Evolutionary conservation across 2,113 vertebrate species (phyloP).

Genomic region (Romanogobio albipinnatus): DNA sequence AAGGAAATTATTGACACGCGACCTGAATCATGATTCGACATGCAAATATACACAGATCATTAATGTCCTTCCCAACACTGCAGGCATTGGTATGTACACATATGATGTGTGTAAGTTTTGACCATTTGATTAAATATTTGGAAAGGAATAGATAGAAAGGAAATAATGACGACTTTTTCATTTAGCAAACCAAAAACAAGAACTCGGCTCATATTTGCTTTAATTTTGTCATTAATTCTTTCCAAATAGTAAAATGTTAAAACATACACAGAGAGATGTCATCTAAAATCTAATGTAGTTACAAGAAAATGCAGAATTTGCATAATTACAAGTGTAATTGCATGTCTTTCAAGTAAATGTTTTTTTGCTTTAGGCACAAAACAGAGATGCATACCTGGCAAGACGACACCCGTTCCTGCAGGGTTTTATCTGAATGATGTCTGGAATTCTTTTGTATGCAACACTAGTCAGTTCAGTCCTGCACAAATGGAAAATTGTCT

Average conservation of each 20-base stretch:
- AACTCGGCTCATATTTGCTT: not conserved
- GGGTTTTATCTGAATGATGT: constrained; percentile 6
- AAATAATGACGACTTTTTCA: too few relatives aligned
- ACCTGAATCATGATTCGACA: too few relatives aligned
- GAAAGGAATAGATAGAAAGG: not conserved
- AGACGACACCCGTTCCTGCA: constrained; percentile 13
- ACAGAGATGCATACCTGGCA: constrained; percentile 1
- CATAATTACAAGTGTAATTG: not conserved
- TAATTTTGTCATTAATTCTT: not conserved
- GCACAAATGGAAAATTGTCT: not conserved
- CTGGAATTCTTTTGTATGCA: not conserved
- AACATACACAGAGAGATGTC: not conserved
- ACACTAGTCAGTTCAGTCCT: not conserved
- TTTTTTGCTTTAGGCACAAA: not conserved
- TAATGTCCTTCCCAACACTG: not conserved
- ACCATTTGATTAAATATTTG: too few relatives aligned
- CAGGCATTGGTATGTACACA: not conserved
- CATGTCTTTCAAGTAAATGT: not conserved
- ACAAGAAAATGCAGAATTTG: not conserved
- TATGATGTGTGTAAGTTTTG: not conserved
- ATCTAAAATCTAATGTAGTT: not conserved
- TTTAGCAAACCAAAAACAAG: too few relatives aligned
- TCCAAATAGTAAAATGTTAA: not conserved
- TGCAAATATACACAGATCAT: too few relatives aligned
- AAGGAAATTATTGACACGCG: too few relatives aligned